These are phyloP conservation scores for Orthosia cruda DNA, from an alignment of 2,888 invertebrate genomes.

Conservation along the genomic window DNA sequence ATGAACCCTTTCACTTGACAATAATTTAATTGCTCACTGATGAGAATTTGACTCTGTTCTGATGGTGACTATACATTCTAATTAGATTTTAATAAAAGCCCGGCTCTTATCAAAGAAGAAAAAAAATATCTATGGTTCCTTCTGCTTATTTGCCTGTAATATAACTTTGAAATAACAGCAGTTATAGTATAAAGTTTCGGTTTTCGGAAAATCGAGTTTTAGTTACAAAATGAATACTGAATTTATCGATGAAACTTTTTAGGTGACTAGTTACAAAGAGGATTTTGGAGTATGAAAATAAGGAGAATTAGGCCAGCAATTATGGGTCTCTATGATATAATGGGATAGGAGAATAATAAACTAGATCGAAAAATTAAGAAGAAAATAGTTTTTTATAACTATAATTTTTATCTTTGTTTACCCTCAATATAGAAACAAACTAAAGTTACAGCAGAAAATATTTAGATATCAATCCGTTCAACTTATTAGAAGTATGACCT, in stretches of 20 bases:
- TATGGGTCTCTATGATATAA: background rate
- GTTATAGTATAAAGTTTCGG: background rate
- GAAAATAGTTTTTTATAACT: no score
- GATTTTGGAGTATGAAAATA: background rate
- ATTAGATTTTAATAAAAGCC: slow-evolving; percentile 67
- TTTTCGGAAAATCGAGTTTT: slow-evolving; percentile 17
- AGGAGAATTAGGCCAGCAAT: background rate
- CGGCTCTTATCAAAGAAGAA: slow-evolving; percentile 1
- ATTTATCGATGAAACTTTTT: background rate
- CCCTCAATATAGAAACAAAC: background rate
- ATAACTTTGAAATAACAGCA: background rate
- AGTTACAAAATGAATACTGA: background rate
- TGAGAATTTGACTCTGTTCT: slow-evolving; percentile 51
- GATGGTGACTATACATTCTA: slow-evolving; percentile 61
- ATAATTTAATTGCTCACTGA: slow-evolving; percentile 65
- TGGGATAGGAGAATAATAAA: background rate
- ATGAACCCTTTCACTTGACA: slow-evolving; percentile 47
- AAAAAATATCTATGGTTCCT: slow-evolving; percentile 12
- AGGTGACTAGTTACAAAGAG: background rate
- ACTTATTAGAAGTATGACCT: slow-evolving; percentile 26
- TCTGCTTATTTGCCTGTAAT: slow-evolving; percentile 22
- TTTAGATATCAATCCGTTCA: background rate
- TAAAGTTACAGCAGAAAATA: background rate
- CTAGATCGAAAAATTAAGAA: no score
- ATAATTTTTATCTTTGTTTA: no score